Evolutionary conservation across 2,797 vertebrate genomes (phyloP).

Genomic region (Scyliorhinus canicula): DNA sequence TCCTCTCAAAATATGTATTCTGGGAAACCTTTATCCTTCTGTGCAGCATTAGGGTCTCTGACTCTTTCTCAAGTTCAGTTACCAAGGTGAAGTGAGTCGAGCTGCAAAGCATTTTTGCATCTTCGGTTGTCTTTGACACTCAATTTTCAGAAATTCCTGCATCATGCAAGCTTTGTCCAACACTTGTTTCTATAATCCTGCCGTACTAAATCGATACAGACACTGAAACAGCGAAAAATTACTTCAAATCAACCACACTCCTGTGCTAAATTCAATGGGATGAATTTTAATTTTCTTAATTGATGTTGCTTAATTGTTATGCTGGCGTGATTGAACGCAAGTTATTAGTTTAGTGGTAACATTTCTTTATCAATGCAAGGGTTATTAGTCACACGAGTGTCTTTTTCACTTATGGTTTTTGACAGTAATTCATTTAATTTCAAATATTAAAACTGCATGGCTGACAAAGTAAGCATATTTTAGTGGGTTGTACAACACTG

Average conservation of each 20-base stretch:
- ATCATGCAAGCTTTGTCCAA: not conserved
- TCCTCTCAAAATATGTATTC: not conserved
- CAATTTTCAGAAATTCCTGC: not conserved
- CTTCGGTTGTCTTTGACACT: not conserved
- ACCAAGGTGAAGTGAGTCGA: not conserved
- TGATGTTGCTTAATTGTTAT: not conserved
- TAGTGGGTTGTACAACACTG: not conserved
- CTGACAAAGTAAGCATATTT: not conserved
- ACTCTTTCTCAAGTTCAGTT: not conserved
- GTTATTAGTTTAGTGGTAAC: not conserved
- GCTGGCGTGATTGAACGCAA: not conserved
- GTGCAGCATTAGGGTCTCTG: not conserved
- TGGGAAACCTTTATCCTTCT: not conserved
- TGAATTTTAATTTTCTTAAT: not conserved
- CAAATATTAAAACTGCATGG: constrained; percentile 24
- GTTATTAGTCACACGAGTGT: not conserved
- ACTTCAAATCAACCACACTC: not conserved
- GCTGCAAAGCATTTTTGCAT: not conserved
- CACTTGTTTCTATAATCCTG: not conserved
- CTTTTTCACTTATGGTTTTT: constrained; percentile 6
- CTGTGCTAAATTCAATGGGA: constrained; percentile 8
- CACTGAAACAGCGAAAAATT: not conserved
- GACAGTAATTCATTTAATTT: not conserved
- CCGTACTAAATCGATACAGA: not conserved
- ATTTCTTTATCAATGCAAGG: not conserved